Evolutionary conservation across 2,888 invertebrate species (phyloP).

Genomic region (Apotomis capreana): DNA sequence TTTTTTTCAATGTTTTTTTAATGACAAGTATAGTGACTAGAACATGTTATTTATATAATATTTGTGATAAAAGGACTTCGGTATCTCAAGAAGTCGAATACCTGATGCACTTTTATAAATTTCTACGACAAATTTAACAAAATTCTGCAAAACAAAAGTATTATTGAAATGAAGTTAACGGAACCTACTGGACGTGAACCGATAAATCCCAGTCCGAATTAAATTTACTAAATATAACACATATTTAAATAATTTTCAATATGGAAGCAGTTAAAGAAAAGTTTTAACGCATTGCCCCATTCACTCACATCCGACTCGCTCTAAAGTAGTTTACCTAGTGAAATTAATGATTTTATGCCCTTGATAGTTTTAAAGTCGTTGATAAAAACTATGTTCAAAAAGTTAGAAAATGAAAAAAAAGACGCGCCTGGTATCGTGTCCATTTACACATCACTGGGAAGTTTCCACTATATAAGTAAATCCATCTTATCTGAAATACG

Average conservation of each 20-base stretch:
- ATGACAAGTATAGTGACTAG: background rate
- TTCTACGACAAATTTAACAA: background rate
- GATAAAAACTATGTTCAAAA: no score
- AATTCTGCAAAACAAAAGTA: constrained; percentile 2
- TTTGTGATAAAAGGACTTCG: constrained; percentile 3
- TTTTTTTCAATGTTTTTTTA: background rate
- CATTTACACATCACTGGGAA: no score
- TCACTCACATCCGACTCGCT: no score
- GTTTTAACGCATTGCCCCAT: no score
- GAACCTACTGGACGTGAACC: background rate
- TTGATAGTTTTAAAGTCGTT: no score
- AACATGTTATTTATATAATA: background rate
- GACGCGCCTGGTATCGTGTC: no score
- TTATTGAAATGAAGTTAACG: background rate
- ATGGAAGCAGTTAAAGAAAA: no score
- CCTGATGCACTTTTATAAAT: background rate
- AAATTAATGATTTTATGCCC: no score
- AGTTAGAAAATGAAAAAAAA: no score
- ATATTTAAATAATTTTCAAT: background rate
- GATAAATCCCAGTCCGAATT: background rate
- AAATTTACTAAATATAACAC: background rate
- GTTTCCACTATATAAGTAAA: no score
- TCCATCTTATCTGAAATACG: no score
- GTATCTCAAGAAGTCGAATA: background rate
- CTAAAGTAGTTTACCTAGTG: no score